phyloP scores from a whole-genome alignment of 2,797 vertebrate species.

The Acrocephalus scirpaceus region DNA sequence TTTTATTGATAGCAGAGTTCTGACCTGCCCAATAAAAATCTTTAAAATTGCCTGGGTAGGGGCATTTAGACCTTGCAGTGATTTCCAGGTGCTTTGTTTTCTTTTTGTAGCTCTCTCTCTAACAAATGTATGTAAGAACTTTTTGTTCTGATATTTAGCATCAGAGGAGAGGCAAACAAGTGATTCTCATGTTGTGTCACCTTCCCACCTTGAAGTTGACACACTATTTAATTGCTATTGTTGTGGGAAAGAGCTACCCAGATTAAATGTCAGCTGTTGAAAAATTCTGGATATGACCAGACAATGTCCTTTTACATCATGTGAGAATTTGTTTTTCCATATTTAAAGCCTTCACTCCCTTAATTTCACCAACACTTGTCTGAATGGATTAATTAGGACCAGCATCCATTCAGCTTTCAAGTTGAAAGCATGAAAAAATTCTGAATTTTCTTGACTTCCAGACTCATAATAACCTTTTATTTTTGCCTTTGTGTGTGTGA shows the following conservation, averaged over 20 bases:
- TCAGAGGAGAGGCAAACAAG: background rate
- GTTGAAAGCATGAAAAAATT: background rate
- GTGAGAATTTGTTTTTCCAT: background rate
- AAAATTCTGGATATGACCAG: background rate
- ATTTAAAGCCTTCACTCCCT: background rate
- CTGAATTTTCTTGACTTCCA: background rate
- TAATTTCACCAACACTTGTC: background rate
- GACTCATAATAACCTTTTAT: background rate
- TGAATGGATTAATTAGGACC: background rate
- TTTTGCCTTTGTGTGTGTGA: background rate
- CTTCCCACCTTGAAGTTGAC: background rate
- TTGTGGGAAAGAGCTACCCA: background rate
- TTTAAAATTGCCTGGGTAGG: background rate
- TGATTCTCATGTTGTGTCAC: background rate
- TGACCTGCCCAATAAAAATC: background rate
- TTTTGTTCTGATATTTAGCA: background rate
- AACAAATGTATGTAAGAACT: background rate
- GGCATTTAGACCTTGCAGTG: background rate
- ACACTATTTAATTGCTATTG: background rate
- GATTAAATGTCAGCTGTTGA: background rate
- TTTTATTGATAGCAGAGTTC: background rate
- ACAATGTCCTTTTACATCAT: background rate
- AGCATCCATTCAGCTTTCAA: background rate
- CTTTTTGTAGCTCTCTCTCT: background rate
- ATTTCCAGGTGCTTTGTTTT: background rate